Evolutionary conservation across 2,797 vertebrate species (phyloP), one percentile per base, ranked within the genome.

Genomic region (Sebastes jordani): DNA sequence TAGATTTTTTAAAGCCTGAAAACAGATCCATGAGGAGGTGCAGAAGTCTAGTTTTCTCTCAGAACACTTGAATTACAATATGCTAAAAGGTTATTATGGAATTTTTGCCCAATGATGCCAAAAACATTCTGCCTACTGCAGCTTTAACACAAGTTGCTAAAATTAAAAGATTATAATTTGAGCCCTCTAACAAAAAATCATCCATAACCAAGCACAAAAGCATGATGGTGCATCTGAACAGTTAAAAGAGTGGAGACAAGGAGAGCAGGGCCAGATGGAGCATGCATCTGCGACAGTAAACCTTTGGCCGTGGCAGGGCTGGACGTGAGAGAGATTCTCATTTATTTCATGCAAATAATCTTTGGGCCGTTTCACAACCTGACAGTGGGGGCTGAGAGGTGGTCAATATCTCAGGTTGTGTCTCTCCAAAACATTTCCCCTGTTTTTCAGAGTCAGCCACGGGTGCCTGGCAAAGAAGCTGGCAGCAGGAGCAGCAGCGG

Each of bases 261-360:
- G 74, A 75, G 68, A 72, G 71, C 58, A 76, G 67, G 86, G 92
- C 88, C 94, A 96, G 93, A 95, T 94, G 94, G 94, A 90, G 91
- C 87, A 65, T 89, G 87, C 94, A 96, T 93, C 94, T 95, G 95
- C 79, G 91, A 92, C 88, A 88, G 86, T 89, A 92, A 94, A 93
- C 93, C 93, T 95, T 94, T 95, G 89, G 92, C 93, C 91, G 66
- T 68, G 77, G 91, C 79, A 78, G 88, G 81, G 87, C 88, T 88
- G 78, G 88, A 92, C 70, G 88, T 83, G 91, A 88, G 89, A 89
- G 90, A 91, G 81, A 86, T 84, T 91, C 91, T 95, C 90, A 94
- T 94, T 94, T 94, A 95, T 93, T 94, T 93, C 90, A 95, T 95
- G 93, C 93, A 93, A 95, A 95, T 94, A 46, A 89, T 89, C 86